phyloP scores from a whole-genome alignment of 2,888 invertebrate genomes.

The Heliothis peltigera region DNA sequence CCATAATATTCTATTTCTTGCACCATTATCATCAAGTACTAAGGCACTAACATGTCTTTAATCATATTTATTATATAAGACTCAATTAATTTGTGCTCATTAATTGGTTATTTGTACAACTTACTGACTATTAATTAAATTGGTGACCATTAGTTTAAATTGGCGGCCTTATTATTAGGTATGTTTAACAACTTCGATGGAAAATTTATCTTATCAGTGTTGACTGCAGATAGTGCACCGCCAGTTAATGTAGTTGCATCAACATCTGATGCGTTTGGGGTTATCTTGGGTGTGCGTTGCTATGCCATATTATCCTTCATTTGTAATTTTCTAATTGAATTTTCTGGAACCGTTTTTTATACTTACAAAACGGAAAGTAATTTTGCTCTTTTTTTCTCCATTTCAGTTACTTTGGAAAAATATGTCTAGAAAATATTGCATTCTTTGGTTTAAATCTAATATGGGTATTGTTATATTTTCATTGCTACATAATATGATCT shows the following conservation, averaged over 20 bases:
- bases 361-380: conserved; percentile 11
- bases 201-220: conserved; percentile 81
- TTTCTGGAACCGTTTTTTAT: conserved; percentile 35
- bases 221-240: conserved; percentile 65
- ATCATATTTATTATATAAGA: conserved; percentile 29
- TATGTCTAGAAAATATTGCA: no score
- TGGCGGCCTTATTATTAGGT: conserved; percentile 35
- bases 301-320: conserved; percentile 55
- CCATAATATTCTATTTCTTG: conserved; percentile 34
- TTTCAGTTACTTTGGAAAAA: no score
- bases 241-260: conserved; percentile 59
- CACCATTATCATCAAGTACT: conserved; percentile 13
- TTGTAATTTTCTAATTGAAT: conserved; percentile 48
- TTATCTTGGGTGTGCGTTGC: conserved; percentile 74
- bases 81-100: conserved; percentile 33
- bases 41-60: conserved; percentile 17
- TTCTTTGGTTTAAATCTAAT: conserved; percentile 22
- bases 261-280: conserved; percentile 69
- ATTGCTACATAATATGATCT: conserved; percentile 31
- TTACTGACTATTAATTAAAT: conserved; percentile 34
- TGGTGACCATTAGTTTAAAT: conserved; percentile 28
- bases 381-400: no score
- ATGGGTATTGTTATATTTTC: conserved; percentile 26
- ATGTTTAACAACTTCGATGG: conserved; percentile 61
- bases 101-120: conserved; percentile 31